Percentiles rank a stretch among this genome's conserved stretches.
Conservation (phyloP, 2,888 invertebrate genomes). For the Mimumesa dahlbomi region DNA sequence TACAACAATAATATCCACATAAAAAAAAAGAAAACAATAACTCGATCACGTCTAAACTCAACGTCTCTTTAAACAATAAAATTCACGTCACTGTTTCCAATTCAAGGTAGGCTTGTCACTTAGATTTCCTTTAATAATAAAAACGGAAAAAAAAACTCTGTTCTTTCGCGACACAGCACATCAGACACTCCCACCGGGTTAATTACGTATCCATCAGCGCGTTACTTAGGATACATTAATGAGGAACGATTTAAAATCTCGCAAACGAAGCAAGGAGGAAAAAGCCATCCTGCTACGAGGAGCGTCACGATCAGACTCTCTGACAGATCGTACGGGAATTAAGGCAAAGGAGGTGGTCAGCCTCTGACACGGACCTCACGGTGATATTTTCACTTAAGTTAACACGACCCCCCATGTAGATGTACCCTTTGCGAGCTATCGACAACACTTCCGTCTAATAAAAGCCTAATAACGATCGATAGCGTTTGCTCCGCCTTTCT, state of each 20-base stretch:
- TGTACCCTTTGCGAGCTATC: slow-evolving; percentile 57
- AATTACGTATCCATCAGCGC: neutral
- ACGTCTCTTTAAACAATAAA: too few relatives aligned
- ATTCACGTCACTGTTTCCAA: too few relatives aligned
- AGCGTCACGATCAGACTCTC: slow-evolving; percentile 55
- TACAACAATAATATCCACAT: too few relatives aligned
- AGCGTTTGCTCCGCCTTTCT: slow-evolving; percentile 57
- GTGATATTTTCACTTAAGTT: slow-evolving; percentile 77
- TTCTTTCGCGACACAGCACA: too few relatives aligned
- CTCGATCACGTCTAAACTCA: too few relatives aligned
- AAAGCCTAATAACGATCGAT: slow-evolving; percentile 76
- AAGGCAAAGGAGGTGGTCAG: slow-evolving; percentile 58
- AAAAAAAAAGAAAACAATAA: too few relatives aligned
- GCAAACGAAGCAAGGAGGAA: neutral
- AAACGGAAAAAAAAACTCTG: too few relatives aligned
- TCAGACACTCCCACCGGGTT: too few relatives aligned
- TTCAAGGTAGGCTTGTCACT: too few relatives aligned
- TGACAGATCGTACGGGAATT: slow-evolving; percentile 53
- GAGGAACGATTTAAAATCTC: neutral
- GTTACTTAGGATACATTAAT: neutral
- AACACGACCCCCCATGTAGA: slow-evolving; percentile 73
- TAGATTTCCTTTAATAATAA: too few relatives aligned
- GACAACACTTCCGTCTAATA: slow-evolving; percentile 74
- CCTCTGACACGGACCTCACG: slow-evolving; percentile 70
- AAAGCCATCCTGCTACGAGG: slow-evolving; percentile 25